Evolutionary conservation across 2,888 invertebrate species (phyloP), one percentile per base, ranked within the genome.

Genomic region (Tuberolachnus salignus): DNA sequence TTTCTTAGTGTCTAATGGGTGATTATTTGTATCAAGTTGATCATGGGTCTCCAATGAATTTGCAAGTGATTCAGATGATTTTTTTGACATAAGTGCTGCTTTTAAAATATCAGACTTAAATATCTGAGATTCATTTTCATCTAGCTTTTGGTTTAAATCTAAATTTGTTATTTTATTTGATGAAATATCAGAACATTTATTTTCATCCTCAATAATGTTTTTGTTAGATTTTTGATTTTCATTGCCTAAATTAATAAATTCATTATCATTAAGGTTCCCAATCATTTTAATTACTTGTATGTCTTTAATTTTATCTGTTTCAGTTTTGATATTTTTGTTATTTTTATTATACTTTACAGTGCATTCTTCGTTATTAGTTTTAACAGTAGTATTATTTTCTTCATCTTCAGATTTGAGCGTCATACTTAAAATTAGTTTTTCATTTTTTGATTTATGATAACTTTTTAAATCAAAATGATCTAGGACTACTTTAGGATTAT

Each of bases 21-120:
- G 14, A 14, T 26, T 9, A 21, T 51, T 61, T 42, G 21, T n/a
- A 23, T 49, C 51, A 23, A 16, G 9, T 51, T 78, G 59, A 61
- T 78, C 57, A 14, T 49, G 3, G 0, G 2, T 34, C 51, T 78
- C 59, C 2, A 16, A 34, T 21, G 51, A 19, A 67, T 23, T 69
- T 42, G 14, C 10, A 49, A 69, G 21, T 1, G 23, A 49, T 49
- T 78, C 78, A 11, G 53, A 34, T 1, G 67, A 67, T 51, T 78
- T 78, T 69, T 69, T 78, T 23, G 78, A 78, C 67, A 67, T 78
- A 51, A 78, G 69, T 69, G 78, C 78, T 21, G 78, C 78, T 59
- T 78, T 78, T 67, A 78, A 67, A 49, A 78, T 78, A 42, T 69
- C 78, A 23, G 78, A 69, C 51, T 69, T 78, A 69, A 69, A 69